phyloP scores from a whole-genome alignment of 2,113 vertebrate genomes.

The Leptobrachium leishanense region DNA sequence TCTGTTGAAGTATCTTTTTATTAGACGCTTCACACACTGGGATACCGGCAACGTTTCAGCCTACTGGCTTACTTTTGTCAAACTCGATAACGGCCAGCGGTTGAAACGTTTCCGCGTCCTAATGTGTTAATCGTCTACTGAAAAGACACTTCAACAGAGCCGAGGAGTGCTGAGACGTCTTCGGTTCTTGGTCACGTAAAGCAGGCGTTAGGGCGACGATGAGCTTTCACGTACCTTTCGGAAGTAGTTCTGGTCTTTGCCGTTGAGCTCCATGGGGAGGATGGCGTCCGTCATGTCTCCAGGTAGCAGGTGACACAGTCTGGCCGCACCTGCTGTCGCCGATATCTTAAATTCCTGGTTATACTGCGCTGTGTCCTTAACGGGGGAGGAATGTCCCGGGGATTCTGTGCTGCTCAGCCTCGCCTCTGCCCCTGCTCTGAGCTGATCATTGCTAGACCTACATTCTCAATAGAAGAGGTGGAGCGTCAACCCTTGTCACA shows the following conservation, averaged over 20 bases:
- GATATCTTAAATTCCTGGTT: not conserved
- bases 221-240: slow-evolving; percentile 64
- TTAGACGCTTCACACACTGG: too few relatives aligned
- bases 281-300: slow-evolving; percentile 67
- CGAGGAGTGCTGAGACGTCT: too few relatives aligned
- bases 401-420: too few relatives aligned
- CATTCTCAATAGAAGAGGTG: not conserved
- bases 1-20: too few relatives aligned
- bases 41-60: too few relatives aligned
- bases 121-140: too few relatives aligned
- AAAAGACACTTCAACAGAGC: too few relatives aligned
- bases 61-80: too few relatives aligned
- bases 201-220: not conserved
- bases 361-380: not conserved
- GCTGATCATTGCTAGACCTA: not conserved
- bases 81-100: too few relatives aligned
- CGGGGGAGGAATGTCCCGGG: not conserved
- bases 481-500: not conserved
- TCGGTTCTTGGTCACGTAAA: too few relatives aligned
- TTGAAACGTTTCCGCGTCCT: too few relatives aligned
- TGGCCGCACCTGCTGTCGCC: not conserved
- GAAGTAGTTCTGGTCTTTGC: slow-evolving; percentile 62
- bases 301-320: not conserved
- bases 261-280: slow-evolving; percentile 52
- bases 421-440: not conserved